A percentile compares a stretch with the other conserved stretches of the same genome.
phyloP scores from a whole-genome alignment of 2,888 invertebrate species.

The Rosalia funebris region DNA sequence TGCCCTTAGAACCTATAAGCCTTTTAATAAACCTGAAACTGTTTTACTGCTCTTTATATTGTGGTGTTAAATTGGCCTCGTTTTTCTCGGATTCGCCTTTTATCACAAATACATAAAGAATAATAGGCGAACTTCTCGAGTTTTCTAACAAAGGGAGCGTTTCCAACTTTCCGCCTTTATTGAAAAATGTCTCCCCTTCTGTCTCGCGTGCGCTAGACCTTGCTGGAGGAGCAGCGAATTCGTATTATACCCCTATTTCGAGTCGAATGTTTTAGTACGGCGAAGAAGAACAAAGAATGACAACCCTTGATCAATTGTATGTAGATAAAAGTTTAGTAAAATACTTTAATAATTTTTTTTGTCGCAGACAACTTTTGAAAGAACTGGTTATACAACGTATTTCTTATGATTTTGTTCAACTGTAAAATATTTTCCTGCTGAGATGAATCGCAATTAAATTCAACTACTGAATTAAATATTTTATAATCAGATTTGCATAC shows the following conservation, averaged over 20 bases:
- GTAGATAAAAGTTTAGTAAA: no score
- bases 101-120: constrained; percentile 1
- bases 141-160: not conserved
- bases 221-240: not conserved
- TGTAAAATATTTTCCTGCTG: no score
- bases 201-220: not conserved
- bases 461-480: no score
- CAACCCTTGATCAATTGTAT: no score
- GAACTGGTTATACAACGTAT: no score
- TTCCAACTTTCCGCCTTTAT: constrained; percentile 5
- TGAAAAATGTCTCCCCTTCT: not conserved
- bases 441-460: no score
- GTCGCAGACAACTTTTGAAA: no score
- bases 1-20: not conserved
- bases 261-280: not conserved
- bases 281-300: no score
- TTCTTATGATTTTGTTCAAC: no score
- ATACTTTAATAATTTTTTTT: no score
- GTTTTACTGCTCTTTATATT: not conserved
- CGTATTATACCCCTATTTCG: not conserved
- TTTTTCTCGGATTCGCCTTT: not conserved
- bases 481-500: no score
- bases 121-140: not conserved
- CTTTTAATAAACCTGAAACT: not conserved
- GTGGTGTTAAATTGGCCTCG: not conserved